A percentile compares a stretch with the other conserved stretches of the same genome.
These are phyloP conservation scores for Etheostoma cragini DNA, from an alignment of 2,113 vertebrate genomes.

Conservation along the genomic window DNA sequence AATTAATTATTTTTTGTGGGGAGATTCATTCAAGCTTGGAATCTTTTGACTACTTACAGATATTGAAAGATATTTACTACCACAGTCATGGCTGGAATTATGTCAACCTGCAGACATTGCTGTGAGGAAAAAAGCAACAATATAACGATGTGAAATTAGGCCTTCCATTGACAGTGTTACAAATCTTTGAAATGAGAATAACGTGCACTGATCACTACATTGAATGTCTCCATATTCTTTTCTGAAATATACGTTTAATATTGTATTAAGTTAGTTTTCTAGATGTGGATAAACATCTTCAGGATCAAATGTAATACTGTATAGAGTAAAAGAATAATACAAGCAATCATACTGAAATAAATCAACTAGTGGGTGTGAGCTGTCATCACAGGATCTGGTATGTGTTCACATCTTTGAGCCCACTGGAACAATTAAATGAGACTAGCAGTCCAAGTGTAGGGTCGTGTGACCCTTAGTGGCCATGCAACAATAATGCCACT, in stretches of 20 bases:
- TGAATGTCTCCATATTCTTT: not conserved
- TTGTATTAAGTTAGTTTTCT: not conserved
- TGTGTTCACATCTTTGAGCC: not conserved
- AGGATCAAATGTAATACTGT: not conserved
- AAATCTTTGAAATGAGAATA: not conserved
- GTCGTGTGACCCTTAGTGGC: not conserved
- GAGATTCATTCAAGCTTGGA: not conserved
- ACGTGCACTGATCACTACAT: not conserved
- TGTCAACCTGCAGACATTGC: constrained; percentile 34
- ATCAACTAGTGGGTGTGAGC: not conserved
- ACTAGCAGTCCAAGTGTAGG: not conserved
- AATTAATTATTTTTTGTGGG: not conserved
- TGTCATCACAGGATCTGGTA: not conserved
- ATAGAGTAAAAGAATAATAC: not conserved
- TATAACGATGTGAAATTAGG: not conserved
- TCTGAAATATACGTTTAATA: not conserved
- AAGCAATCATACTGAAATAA: not conserved
- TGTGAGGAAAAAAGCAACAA: constrained; percentile 11
- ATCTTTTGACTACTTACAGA: constrained; percentile 64
- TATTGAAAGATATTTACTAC: constrained; percentile 17
- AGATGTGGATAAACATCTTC: not conserved
- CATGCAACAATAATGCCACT: not conserved
- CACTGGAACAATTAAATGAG: not conserved
- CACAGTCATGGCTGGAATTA: constrained; percentile 41
- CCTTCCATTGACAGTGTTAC: not conserved